Evolutionary conservation across 2,797 vertebrate species (phyloP), one percentile per base, ranked within the genome.

Genomic region (Xenentodon cancila): DNA sequence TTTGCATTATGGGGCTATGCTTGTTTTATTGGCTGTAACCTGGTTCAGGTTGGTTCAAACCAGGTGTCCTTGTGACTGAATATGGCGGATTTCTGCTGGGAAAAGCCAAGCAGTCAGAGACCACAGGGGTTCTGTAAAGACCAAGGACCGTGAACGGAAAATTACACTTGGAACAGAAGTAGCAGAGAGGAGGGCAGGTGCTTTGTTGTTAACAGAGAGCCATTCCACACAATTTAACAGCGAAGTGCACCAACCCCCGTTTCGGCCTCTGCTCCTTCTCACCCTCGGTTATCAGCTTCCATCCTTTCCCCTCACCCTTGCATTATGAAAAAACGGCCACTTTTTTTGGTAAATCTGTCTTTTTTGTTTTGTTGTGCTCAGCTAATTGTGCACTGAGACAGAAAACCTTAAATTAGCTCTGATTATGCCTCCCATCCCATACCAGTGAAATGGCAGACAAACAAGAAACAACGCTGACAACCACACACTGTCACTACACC

Each of bases 141-240:
- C 47, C 60, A 56, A 64, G 49, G 68, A 68, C 53, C 61, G 68
- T 73, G 75, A 87, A 77, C 5, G 58, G 37, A 71, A 78, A 84
- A 90, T 86, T 80, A 80, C 79, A 71, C 71, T 68, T 18, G 58
- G 64, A 88, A 73, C 74, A 79, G 59, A 84, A 82, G 52, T 51
- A 63, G 57, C 75, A 37, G 47, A 50, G 55, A 60, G 54, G 63
- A 76, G 47, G 68, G 59, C 58, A 59, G 64, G 71, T 69, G 69
- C 71, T 68, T 70, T 74, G 56, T 50, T 73, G 58, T 61, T 71
- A 80, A 79, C 66, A 64, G 58, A 52, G 50, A 84, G 72, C 54
- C 64, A 89, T 89, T 89, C 66, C 64, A 79, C 53, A 64, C 81
- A 54, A 86, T 91, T 89, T 86, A 84, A 88, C 68, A 21, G 56